These are phyloP conservation scores for Anodontia alba DNA, from an alignment of 2,888 invertebrate genomes.

Conservation along the genomic window DNA sequence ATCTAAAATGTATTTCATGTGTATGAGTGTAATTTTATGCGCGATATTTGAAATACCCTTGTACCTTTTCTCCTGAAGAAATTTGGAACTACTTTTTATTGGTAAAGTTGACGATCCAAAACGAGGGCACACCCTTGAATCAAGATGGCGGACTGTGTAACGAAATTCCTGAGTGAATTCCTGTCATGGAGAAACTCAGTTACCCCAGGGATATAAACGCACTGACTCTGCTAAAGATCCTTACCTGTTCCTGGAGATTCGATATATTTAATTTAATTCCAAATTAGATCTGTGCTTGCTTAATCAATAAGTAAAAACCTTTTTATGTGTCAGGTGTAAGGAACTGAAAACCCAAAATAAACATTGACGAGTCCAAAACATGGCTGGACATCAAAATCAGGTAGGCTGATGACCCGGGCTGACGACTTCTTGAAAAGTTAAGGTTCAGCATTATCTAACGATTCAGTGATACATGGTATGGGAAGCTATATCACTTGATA, in stretches of 20 bases:
- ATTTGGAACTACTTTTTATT: conserved; percentile 38
- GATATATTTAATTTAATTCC: background rate
- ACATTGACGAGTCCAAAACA: conserved; percentile 21
- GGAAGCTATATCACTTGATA: no score
- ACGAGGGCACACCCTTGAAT: conserved; percentile 76
- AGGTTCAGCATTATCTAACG: no score
- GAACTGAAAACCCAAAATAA: background rate
- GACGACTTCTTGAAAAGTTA: no score
- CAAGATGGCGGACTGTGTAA: conserved; percentile 76
- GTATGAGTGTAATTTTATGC: no score
- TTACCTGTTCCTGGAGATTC: no score
- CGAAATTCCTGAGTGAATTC: conserved; percentile 45
- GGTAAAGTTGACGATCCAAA: conserved; percentile 55
- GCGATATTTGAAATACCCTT: no score
- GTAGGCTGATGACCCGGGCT: conserved; percentile 18
- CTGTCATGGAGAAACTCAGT: conserved; percentile 34
- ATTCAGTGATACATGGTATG: no score
- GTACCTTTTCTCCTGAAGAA: no score
- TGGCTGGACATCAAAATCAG: conserved; percentile 33
- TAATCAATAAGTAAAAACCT: background rate
- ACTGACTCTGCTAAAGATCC: background rate
- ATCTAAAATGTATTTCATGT: no score
- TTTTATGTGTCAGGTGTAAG: conserved; percentile 11
- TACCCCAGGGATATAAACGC: background rate
- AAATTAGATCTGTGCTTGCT: background rate